phyloP scores from a whole-genome alignment of 2,113 vertebrate species.

The Platichthys flesus region DNA sequence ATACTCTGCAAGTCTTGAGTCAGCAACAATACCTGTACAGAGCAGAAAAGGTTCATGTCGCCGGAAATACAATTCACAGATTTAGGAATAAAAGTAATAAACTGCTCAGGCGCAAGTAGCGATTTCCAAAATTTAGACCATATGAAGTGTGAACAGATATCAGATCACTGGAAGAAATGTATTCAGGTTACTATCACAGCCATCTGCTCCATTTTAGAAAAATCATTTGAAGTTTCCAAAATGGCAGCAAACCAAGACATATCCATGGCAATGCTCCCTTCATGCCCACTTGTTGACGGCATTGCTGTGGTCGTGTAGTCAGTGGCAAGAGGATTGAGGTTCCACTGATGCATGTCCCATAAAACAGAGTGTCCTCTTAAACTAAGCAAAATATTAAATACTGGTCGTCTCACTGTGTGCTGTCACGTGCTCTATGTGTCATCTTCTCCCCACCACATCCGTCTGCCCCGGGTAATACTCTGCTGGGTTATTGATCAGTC shows the following conservation, averaged over 20 bases:
- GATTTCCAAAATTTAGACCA: too few relatives aligned
- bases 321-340: slow-evolving; percentile 7
- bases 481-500: slow-evolving; percentile 43
- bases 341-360: background rate
- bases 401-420: too few relatives aligned
- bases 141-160: background rate
- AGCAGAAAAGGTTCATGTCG: background rate
- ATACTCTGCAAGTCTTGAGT: slow-evolving; percentile 4
- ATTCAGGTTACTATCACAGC: background rate
- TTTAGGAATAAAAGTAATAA: background rate
- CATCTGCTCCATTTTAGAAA: slow-evolving; percentile 2
- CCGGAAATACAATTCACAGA: background rate
- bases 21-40: background rate
- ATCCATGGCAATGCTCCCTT: background rate
- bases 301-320: background rate
- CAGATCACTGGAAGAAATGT: background rate
- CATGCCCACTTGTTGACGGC: slow-evolving; percentile 11
- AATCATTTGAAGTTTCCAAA: background rate
- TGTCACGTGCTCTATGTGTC: background rate
- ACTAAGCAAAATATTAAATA: background rate
- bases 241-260: slow-evolving; percentile 11
- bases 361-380: background rate
- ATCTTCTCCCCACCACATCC: slow-evolving; percentile 3
- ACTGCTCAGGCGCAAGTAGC: background rate
- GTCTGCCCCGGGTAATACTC: slow-evolving; percentile 7